Evolutionary conservation across 1,140 invertebrate genomes (phyloP).

Genomic region (Coenobita brevimanus): DNA sequence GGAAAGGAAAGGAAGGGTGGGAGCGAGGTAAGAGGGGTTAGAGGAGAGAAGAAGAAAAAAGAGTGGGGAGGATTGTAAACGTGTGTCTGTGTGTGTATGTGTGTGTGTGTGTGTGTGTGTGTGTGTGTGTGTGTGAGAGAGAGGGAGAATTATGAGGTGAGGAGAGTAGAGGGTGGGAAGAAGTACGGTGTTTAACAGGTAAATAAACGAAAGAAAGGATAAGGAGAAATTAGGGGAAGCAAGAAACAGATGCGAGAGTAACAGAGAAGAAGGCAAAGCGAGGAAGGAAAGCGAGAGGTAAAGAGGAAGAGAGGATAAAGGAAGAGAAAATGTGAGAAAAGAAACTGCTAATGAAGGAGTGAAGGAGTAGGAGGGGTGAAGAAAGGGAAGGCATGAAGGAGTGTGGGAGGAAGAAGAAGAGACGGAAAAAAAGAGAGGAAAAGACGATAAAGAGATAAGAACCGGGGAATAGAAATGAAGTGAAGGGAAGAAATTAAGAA

Average conservation of each 20-base stretch:
- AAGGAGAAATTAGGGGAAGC: background rate
- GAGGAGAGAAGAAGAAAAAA: too few species aligned
- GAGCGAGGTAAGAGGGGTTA: too few species aligned
- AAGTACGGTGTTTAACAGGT: background rate
- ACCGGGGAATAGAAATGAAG: too few species aligned
- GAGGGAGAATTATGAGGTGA: background rate
- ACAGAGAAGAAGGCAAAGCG: background rate
- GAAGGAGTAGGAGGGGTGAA: background rate
- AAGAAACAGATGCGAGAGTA: background rate
- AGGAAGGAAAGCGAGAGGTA: background rate
- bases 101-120: slow-evolving; percentile 34
- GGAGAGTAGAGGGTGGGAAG: background rate
- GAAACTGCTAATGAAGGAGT: background rate
- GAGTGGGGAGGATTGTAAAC: too few species aligned
- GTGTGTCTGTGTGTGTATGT: background rate
- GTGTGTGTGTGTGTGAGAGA: slow-evolving; percentile 28
- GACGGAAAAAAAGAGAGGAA: too few species aligned
- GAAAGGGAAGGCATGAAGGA: too few species aligned
- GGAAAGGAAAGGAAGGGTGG: too few species aligned
- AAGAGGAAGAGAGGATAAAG: background rate
- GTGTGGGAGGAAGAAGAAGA: too few species aligned
- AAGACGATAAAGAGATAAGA: too few species aligned
- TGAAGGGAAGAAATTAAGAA: too few species aligned
- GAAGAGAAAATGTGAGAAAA: background rate
- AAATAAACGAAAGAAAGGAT: background rate